Base-by-base conservation (phyloP, 1,140 invertebrate genomes). In the Anastatus disparis region DNA sequence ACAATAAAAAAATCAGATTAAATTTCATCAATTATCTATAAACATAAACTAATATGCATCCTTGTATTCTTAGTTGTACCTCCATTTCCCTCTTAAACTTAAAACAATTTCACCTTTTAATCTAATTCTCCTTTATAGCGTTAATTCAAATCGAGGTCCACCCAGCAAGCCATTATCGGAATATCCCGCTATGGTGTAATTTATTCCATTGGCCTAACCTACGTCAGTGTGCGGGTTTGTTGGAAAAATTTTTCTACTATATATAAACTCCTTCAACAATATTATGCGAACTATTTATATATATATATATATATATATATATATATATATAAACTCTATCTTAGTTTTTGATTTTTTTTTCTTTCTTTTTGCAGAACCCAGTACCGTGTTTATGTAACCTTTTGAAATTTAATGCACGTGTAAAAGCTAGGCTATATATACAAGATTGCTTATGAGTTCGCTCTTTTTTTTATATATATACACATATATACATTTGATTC, bases 151-250 rank as follows among this genome's bases (percentile, higher is more conserved):
- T 74, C 52, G 40, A 42, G n/a, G n/a, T n/a, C n/a, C 31, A 12
- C 26, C 44, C 46, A 62, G 50, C 46, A n/a, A n/a, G 73, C 72
- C 44, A 75, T 76, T 78, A 77, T 77, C 75, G 72, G 74, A 76
- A 69, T 65, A 65, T 75, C 62, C 69, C 67, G 67, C 72, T 76
- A 70, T 59, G 66, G 69, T 72, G 71, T 75, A 77, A 78, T 77
- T 75, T 75, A 75, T 74, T 71, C 69, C 20, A 27, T 2, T 8
- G 46, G 20, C 12, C 22, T 20, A 12, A 3, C 8, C 22, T n/a
- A 6, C 27, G 15, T 31, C 27, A 35, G 20, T n/a, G 10, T 52
- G 10, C n/a, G 26, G 15, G 53, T 7, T 17, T 2, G 53, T 56
- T 9, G 31, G 29, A 24, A 38, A 0, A 0, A 20, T 56, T 56